A percentile compares a stretch with the other conserved stretches of the same genome.
These are phyloP conservation scores for Indicator indicator DNA, from an alignment of 2,113 vertebrate genomes.

Conservation along the genomic window DNA sequence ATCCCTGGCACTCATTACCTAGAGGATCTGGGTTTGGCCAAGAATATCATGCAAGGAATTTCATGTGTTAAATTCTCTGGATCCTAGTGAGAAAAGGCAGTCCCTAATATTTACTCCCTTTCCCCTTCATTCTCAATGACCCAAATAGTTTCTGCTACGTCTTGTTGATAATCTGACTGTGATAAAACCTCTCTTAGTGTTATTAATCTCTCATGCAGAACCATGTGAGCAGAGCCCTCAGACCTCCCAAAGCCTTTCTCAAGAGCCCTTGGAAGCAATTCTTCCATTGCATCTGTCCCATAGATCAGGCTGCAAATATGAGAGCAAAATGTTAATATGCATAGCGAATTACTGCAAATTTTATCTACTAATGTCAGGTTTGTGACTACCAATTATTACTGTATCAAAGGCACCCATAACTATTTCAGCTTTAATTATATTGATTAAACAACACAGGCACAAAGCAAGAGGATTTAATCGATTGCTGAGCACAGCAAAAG, in stretches of 20 bases:
- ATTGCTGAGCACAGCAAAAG: not conserved
- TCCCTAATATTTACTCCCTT: not conserved
- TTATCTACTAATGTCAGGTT: no score
- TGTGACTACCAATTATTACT: not conserved
- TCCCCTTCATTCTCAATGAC: not conserved
- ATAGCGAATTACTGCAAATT: not conserved
- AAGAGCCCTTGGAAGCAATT: not conserved
- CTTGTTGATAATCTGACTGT: not conserved
- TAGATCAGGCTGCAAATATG: not conserved
- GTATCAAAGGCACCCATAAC: not conserved
- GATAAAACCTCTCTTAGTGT: conserved; percentile 8
- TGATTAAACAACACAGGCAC: not conserved
- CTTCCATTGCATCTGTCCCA: not conserved
- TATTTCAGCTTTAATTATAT: not conserved
- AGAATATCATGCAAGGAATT: not conserved
- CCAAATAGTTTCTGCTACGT: not conserved
- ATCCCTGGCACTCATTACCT: not conserved
- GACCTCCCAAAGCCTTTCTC: not conserved
- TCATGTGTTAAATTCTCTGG: not conserved
- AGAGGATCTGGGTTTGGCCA: not conserved
- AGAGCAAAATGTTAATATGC: not conserved
- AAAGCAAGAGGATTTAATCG: not conserved
- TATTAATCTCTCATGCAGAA: not conserved
- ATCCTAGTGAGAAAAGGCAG: not conserved
- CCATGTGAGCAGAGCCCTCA: not conserved